These are phyloP conservation scores for Salvator merianae DNA, from an alignment of 2,113 vertebrate species.

Conservation along the genomic window DNA sequence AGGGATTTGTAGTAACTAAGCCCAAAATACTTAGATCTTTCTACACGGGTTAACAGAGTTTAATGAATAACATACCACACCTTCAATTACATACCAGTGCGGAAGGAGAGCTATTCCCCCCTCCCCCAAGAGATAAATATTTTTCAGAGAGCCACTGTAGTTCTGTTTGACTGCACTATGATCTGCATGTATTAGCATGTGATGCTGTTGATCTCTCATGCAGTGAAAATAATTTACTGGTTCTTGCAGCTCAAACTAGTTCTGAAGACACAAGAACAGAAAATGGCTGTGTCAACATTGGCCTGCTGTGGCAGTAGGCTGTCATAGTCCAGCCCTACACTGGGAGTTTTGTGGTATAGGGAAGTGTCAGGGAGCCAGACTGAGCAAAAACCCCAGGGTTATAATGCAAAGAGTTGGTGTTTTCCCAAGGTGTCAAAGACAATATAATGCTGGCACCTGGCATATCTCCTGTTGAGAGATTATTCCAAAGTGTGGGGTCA, in stretches of 20 bases:
- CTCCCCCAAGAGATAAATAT: neutral
- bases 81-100: neutral
- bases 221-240: neutral
- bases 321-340: no score
- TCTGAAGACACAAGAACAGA: neutral
- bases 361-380: no score
- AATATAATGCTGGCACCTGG: no score
- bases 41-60: neutral
- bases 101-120: neutral
- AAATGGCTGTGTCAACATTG: no score
- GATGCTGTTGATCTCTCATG: neutral
- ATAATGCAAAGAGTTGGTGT: no score
- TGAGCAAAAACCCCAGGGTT: no score
- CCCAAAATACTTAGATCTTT: neutral
- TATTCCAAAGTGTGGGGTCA: no score
- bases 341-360: no score
- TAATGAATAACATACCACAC: neutral
- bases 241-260: neutral
- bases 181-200: neutral
- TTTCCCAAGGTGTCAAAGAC: no score
- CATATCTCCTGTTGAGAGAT: no score
- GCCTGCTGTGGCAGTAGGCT: no score
- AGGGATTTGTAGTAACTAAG: conserved; percentile 7
- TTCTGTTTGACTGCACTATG: neutral
- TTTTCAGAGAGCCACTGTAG: no score